Evolutionary conservation across 2,797 vertebrate genomes (phyloP), one percentile per base, ranked within the genome.

Genomic region (Aphelocoma californica): DNA sequence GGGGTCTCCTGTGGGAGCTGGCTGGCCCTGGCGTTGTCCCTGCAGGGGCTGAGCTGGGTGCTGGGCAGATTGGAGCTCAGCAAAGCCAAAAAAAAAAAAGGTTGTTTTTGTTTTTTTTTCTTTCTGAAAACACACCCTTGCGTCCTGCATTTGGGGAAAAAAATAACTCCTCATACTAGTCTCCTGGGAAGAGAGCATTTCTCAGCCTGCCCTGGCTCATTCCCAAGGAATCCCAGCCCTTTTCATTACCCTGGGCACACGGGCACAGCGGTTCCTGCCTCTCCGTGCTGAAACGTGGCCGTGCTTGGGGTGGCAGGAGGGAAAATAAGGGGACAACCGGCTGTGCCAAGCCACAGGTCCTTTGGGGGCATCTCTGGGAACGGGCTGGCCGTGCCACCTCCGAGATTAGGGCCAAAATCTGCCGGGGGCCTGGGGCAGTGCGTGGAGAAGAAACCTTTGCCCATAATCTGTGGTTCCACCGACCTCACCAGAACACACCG

Each of bases 161-260:
- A 93, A 94, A 93, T 75, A 86, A 42, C 26, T 88, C 80, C 70
- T 40, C 2, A 5, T 62, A 13, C 15, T 12, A 4, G 32, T 74
- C 77, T 58, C 73, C 51, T 9, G 77, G 91, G 80, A 90, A 75
- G 64, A 28, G 29, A 84, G 80, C 73, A 24, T 88, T 93, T 91
- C 92, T 91, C 82, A 92, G 73, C 62, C 82, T 28, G 44, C 28
- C 9, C 42, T 70, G 64, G 80, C 92, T 71, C 31, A 0, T 81
- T 87, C 91, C 88, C 89, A 74, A 61, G 77, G 64, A 86, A 74
- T 56, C 67, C 20, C 71, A 95, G 81, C 62, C 64, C 69, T 79
- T 86, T 12, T 0, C 45, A 36, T 87, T 44, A 36, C 73, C 75
- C 64, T 16, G 51, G 72, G 57, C 53, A 5, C 25, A 57, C 0